Base-by-base conservation (phyloP, 2,797 vertebrate genomes). In the Naso thynnoides region DNA sequence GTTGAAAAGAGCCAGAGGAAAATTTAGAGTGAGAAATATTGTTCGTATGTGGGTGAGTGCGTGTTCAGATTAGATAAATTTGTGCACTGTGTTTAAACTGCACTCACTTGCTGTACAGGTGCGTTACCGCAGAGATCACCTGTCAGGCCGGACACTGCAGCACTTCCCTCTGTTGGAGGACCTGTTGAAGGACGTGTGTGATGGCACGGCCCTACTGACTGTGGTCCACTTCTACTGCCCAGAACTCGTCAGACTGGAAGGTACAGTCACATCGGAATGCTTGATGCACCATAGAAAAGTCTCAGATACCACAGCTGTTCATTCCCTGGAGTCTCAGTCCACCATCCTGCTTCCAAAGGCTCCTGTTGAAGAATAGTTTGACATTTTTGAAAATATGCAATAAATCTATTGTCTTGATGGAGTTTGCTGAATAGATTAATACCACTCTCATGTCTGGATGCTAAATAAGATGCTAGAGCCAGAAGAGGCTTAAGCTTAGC, bases 221-320 rank as follows among this genome's bases (percentile, higher is more conserved):
- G 90, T 98, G 47, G 92, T 99, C 79, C 97, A 99, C 91, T 99
- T 97, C 87, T 99, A 99, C 56, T 99, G 98, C 85, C 97, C 97
- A 0, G 97, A 97, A 63, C 93, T 96, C 67, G 94, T 99, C 91
- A 96, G 95, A 78, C 93, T 98, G 50, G 97, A 99, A 65, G 97
- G 98, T 98, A 95, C 15, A 88, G 68, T 52, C 16, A 58, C 21
- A 36, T 10, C 19, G 11, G 42, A 33, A 61, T 11, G 31, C 36
- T 24, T 15, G 9, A 71, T 31, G 16, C 31, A 33, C 13, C 59
- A 9, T 50, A 44, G 13, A 61, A 50, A 27, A 33, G 10, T 19
- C 33, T 7, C 21, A 29, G 45, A 48, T 21, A 18, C 4, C 14
- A 10, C 15, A 2, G 16, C 18, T 61, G 33, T 52, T 49, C 26